These are phyloP conservation scores for Apodemia duryi DNA, from an alignment of 2,888 invertebrate species.

Conservation along the genomic window DNA sequence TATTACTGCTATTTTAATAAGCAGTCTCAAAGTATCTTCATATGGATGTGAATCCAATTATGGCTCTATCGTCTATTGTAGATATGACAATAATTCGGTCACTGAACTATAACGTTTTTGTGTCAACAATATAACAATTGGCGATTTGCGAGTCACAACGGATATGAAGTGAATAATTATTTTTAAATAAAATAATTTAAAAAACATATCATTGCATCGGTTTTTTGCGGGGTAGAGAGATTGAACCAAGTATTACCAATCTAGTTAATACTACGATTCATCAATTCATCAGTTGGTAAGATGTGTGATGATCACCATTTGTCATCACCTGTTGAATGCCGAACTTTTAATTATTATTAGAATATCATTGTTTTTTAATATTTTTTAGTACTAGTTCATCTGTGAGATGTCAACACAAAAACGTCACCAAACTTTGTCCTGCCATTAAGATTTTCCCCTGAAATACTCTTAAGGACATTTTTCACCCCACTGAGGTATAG, in stretches of 20 bases:
- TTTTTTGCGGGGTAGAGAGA: neutral
- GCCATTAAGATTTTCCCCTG: too few relatives aligned
- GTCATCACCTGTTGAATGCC: neutral
- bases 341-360: too few relatives aligned
- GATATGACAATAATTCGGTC: neutral
- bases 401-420: too few relatives aligned
- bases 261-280: neutral
- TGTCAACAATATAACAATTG: slow-evolving; percentile 6
- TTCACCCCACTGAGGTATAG: too few relatives aligned
- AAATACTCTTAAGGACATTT: too few relatives aligned
- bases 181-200: neutral
- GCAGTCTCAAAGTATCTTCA: neutral
- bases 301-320: neutral
- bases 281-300: neutral
- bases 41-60: neutral
- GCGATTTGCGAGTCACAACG: neutral
- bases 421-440: too few relatives aligned
- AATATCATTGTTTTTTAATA: too few relatives aligned
- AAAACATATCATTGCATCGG: neutral
- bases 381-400: neutral
- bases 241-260: too few relatives aligned
- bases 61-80: neutral
- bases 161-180: neutral
- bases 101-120: slow-evolving; percentile 7
- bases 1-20: neutral